Evolutionary conservation across 2,888 invertebrate genomes (phyloP).

Genomic region (Steinernema carpocapsae): DNA sequence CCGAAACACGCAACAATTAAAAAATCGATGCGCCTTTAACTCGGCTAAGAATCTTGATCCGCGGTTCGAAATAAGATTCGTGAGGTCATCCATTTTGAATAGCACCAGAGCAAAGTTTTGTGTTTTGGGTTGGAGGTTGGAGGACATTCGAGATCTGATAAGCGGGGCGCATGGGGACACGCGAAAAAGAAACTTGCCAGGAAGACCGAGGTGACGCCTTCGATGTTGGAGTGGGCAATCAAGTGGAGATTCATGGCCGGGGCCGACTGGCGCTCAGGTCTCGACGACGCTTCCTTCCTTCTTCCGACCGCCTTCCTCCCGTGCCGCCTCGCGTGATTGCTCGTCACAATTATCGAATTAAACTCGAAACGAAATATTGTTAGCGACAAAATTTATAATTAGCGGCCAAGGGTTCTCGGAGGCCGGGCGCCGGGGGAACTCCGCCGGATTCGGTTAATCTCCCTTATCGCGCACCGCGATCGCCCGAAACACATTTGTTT

Average conservation of each 20-base stretch:
- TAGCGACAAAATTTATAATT: not conserved
- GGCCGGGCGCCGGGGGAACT: not conserved
- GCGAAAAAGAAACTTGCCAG: constrained; percentile 1
- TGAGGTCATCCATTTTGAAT: too few species aligned
- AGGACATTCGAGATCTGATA: too few species aligned
- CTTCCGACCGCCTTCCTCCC: not conserved
- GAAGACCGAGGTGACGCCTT: constrained; percentile 13
- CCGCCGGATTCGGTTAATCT: not conserved
- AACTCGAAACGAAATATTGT: constrained; percentile 14
- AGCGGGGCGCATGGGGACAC: too few species aligned
- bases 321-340: constrained; percentile 1
- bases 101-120: too few species aligned
- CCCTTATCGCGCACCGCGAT: constrained; percentile 1
- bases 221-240: constrained; percentile 2
- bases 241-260: constrained; percentile 9
- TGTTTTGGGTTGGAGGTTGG: too few species aligned
- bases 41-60: too few species aligned
- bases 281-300: too few species aligned
- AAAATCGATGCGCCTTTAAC: too few species aligned
- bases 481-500: not conserved
- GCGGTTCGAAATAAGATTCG: too few species aligned
- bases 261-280: too few species aligned
- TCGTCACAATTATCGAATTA: constrained; percentile 2
- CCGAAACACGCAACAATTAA: too few species aligned
- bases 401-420: not conserved